Evolutionary conservation across 2,888 invertebrate genomes (phyloP).

Genomic region (Pemphredon lugubris): DNA sequence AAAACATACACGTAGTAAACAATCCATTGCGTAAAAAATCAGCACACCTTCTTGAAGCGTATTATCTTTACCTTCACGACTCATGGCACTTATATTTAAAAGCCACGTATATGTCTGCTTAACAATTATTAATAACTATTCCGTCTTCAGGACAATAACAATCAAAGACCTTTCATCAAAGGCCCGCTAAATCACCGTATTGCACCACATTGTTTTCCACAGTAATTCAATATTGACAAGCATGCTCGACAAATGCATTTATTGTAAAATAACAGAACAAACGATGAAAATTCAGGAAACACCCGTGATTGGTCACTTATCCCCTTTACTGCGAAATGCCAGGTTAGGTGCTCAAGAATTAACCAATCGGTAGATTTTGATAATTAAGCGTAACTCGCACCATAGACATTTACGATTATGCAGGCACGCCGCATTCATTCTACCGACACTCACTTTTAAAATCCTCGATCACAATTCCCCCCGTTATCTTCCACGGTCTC

Average conservation of each 20-base stretch:
- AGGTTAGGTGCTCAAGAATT: slow-evolving; percentile 34
- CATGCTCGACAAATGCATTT: slow-evolving; percentile 36
- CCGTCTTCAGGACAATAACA: background rate
- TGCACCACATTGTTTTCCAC: slow-evolving; percentile 1
- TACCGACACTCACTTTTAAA: too few species aligned
- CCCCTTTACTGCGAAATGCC: slow-evolving; percentile 18
- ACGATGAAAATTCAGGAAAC: slow-evolving; percentile 9
- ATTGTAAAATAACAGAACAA: slow-evolving; percentile 27
- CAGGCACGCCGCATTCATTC: background rate
- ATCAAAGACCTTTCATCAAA: background rate
- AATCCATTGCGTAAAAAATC: too few species aligned
- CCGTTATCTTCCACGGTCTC: too few species aligned
- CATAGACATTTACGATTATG: background rate
- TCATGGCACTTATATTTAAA: slow-evolving; percentile 51
- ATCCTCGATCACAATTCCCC: too few species aligned
- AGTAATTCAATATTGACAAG: slow-evolving; percentile 15
- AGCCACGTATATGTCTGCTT: slow-evolving; percentile 18
- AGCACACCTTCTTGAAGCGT: too few species aligned
- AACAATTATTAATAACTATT: slow-evolving; percentile 24
- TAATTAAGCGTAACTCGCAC: slow-evolving; percentile 20
- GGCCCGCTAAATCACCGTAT: slow-evolving; percentile 32
- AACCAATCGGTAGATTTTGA: slow-evolving; percentile 26
- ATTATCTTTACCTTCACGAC: slow-evolving; percentile 50
- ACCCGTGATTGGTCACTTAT: slow-evolving; percentile 24
- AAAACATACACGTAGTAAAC: slow-evolving; percentile 14